phyloP scores from a whole-genome alignment of 2,797 vertebrate species.

The Ispidina picta region DNA sequence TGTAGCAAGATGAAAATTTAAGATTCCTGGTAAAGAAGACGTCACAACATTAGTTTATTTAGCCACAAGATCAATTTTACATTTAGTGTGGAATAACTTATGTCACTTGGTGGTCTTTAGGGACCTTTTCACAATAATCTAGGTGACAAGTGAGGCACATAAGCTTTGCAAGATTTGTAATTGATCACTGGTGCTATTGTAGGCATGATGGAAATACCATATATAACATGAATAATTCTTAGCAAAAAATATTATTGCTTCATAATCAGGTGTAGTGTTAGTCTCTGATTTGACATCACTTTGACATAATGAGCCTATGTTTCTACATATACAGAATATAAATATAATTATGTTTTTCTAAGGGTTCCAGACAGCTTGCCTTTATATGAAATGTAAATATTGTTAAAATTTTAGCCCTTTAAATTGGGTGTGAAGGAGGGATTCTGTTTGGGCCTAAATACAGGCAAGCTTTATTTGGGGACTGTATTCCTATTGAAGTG shows the following conservation, averaged over 20 bases:
- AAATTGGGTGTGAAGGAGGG: conserved; percentile 55
- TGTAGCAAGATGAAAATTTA: conserved; percentile 1
- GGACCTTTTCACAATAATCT: conserved; percentile 9
- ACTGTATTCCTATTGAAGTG: background rate
- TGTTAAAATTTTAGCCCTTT: conserved; percentile 23
- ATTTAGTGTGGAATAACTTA: conserved; percentile 45
- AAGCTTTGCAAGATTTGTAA: conserved; percentile 6
- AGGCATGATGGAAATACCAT: conserved; percentile 49
- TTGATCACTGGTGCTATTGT: conserved; percentile 42
- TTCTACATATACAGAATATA: conserved; percentile 46
- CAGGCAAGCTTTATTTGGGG: conserved; percentile 13
- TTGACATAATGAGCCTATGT: conserved; percentile 55
- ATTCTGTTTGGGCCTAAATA: conserved; percentile 38
- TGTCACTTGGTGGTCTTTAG: conserved; percentile 21
- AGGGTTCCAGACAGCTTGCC: conserved; percentile 43
- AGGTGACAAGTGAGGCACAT: conserved; percentile 10
- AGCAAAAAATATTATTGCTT: conserved; percentile 49
- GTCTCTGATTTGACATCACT: conserved; percentile 30
- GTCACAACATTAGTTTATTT: conserved; percentile 2
- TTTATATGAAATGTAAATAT: conserved; percentile 56
- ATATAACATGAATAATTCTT: conserved; percentile 25
- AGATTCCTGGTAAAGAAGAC: background rate
- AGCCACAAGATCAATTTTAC: conserved; percentile 44
- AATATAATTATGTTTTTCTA: conserved; percentile 64
- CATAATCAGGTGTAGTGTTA: conserved; percentile 53